A percentile compares a stretch with the other conserved stretches of the same genome.
phyloP scores from a whole-genome alignment of 2,888 invertebrate genomes.

The Altica lythri region DNA sequence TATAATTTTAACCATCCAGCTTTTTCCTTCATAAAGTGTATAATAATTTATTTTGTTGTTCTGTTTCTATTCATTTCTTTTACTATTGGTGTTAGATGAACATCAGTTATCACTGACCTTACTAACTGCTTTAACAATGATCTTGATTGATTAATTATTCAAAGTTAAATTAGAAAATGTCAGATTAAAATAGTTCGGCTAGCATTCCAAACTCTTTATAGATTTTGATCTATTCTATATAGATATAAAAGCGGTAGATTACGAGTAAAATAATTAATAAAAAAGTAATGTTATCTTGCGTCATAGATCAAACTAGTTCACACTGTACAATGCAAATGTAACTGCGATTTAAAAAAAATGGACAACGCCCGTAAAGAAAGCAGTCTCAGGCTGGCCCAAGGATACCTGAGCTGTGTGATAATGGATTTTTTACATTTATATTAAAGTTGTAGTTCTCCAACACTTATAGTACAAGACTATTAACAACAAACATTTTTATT shows the following conservation, averaged over 20 bases:
- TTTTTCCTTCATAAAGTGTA: too few relatives aligned
- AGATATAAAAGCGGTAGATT: not conserved
- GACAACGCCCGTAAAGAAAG: conserved; percentile 35
- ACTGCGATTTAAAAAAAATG: conserved; percentile 22
- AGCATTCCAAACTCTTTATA: not conserved
- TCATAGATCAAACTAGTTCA: conserved; percentile 21
- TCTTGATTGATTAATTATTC: too few relatives aligned
- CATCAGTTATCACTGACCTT: too few relatives aligned
- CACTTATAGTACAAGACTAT: conserved; percentile 16
- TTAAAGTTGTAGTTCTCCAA: conserved; percentile 26
- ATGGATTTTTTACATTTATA: conserved; percentile 27
- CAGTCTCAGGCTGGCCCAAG: conserved; percentile 33
- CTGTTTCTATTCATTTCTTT: too few relatives aligned
- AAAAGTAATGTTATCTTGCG: conserved; percentile 18
- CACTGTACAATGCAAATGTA: conserved; percentile 30
- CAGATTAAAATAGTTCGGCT: too few relatives aligned
- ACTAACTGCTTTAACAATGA: too few relatives aligned
- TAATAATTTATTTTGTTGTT: too few relatives aligned
- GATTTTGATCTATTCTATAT: conserved; percentile 16
- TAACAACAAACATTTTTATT: not conserved
- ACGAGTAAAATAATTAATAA: conserved; percentile 20
- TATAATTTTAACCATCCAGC: too few relatives aligned
- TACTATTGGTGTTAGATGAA: too few relatives aligned
- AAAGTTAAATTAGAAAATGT: too few relatives aligned
- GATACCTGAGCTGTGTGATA: conserved; percentile 30